Evolutionary conservation across 2,888 invertebrate genomes (phyloP).

Genomic region (Lithophane ornitopus): DNA sequence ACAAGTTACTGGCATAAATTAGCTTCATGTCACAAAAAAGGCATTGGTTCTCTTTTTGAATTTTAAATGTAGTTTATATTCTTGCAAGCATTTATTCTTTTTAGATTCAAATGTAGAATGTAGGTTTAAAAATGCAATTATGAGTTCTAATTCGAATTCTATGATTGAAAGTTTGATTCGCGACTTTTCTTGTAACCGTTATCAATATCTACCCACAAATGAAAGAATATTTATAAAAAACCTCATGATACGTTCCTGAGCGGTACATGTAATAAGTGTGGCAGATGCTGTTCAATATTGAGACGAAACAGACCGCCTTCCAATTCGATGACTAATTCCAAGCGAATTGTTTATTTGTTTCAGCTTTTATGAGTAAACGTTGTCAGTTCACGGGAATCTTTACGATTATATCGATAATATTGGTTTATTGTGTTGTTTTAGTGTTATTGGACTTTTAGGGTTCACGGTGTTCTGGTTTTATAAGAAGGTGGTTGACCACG

Average conservation of each 20-base stretch:
- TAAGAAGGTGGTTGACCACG: slow-evolving; percentile 13
- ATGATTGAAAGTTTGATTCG: slow-evolving; percentile 37
- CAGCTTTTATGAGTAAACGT: slow-evolving; percentile 82
- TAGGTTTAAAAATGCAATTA: slow-evolving; percentile 37
- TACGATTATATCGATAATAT: slow-evolving; percentile 67
- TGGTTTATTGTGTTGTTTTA: slow-evolving; percentile 65
- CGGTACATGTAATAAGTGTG: slow-evolving; percentile 64
- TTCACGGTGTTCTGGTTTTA: slow-evolving; percentile 23
- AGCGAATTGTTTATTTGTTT: slow-evolving; percentile 81
- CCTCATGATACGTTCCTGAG: slow-evolving; percentile 62
- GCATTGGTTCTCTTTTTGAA: slow-evolving; percentile 52
- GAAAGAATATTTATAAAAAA: slow-evolving; percentile 53
- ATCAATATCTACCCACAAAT: slow-evolving; percentile 9
- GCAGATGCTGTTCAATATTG: slow-evolving; percentile 78
- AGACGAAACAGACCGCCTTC: slow-evolving; percentile 79
- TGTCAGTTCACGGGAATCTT: slow-evolving; percentile 75
- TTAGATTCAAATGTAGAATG: slow-evolving; percentile 43
- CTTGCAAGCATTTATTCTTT: slow-evolving; percentile 44
- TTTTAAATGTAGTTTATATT: slow-evolving; percentile 59
- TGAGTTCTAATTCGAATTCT: slow-evolving; percentile 39
- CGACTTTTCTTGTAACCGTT: slow-evolving; percentile 5
- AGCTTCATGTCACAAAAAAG: slow-evolving; percentile 61
- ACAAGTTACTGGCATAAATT: slow-evolving; percentile 62
- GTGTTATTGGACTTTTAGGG: slow-evolving; percentile 45
- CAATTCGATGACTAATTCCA: slow-evolving; percentile 74